A percentile compares a stretch with the other conserved stretches of the same genome.
These are phyloP conservation scores for Oreochromis grahami DNA, from an alignment of 2,797 vertebrate genomes.

Conservation along the genomic window DNA sequence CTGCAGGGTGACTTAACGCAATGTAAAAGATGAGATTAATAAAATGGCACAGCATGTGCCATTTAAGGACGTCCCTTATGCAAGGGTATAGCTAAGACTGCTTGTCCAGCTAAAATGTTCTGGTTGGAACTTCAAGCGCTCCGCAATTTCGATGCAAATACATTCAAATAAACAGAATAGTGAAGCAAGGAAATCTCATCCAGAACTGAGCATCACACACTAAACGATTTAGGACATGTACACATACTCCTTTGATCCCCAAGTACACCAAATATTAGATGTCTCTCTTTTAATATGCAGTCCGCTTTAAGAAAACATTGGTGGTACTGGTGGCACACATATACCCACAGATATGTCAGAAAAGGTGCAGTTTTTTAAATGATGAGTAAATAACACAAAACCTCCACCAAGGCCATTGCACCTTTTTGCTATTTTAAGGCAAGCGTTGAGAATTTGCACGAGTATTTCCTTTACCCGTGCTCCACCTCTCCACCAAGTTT, in stretches of 20 bases:
- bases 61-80: neutral
- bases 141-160: neutral
- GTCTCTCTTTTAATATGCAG: neutral
- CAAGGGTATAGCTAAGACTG: neutral
- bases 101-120: neutral
- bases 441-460: neutral
- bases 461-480: neutral
- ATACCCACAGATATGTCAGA: neutral
- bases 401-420: neutral
- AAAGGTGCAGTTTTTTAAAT: rapidly evolving
- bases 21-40: neutral
- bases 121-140: neutral
- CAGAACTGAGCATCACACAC: neutral
- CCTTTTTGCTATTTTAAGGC: neutral
- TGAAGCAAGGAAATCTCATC: neutral
- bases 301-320: neutral
- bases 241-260: neutral
- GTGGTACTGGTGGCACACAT: neutral
- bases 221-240: neutral
- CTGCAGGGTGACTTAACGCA: neutral
- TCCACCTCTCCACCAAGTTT: neutral
- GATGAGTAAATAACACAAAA: neutral
- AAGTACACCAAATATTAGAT: neutral
- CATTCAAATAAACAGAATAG: neutral
- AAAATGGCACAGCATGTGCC: neutral